phyloP scores from a whole-genome alignment of 2,888 invertebrate genomes.

The Cyaniris semiargus region DNA sequence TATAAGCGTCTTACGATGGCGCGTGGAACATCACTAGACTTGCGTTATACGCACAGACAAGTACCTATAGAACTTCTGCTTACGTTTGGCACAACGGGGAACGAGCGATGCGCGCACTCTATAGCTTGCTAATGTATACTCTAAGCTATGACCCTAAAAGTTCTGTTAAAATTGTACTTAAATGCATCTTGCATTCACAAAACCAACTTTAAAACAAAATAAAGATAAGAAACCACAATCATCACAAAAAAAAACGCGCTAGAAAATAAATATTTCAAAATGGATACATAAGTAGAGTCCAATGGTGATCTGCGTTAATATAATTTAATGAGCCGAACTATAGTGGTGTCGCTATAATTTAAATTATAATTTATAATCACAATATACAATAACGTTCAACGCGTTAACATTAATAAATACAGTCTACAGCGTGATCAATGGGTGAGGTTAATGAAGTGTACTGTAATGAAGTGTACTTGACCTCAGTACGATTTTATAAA shows the following conservation, averaged over 20 bases:
- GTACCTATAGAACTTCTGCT: no score
- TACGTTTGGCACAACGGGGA: no score
- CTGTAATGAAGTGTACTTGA: neutral
- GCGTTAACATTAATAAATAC: constrained; percentile 8
- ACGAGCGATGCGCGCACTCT: no score
- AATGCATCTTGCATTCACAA: neutral
- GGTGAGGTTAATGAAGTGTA: neutral
- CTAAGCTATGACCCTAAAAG: no score
- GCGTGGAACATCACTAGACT: no score
- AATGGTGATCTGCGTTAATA: neutral
- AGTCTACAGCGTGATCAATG: neutral
- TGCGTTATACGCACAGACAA: no score
- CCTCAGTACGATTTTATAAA: neutral
- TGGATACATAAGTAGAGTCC: neutral
- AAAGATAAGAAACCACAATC: neutral
- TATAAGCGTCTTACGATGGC: no score
- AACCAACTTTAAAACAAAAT: neutral
- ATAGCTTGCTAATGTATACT: no score
- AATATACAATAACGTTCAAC: constrained; percentile 10
- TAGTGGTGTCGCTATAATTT: neutral
- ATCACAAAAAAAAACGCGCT: neutral
- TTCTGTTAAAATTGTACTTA: neutral
- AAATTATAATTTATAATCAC: constrained; percentile 14
- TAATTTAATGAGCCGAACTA: neutral
- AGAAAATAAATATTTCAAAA: neutral